These are phyloP conservation scores for Ispidina lecontei DNA, from an alignment of 2,797 vertebrate species.

Conservation along the genomic window DNA sequence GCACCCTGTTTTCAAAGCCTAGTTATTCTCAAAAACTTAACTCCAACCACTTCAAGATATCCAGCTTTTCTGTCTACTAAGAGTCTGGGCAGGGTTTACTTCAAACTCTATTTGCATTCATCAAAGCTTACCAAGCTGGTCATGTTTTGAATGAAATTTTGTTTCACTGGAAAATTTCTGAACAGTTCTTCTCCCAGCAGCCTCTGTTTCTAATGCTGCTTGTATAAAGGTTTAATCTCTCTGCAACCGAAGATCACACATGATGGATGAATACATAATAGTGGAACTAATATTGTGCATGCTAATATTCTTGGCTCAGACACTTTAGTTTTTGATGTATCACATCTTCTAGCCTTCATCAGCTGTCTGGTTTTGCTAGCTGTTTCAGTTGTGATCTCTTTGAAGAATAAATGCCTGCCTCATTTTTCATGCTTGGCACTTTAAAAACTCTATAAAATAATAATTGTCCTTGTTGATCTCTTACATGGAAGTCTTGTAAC, in stretches of 20 bases:
- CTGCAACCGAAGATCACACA: neutral
- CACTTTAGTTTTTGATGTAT: neutral
- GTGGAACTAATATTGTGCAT: neutral
- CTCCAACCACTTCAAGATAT: neutral
- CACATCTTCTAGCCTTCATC: neutral
- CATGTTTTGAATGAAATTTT: neutral
- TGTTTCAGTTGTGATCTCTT: neutral
- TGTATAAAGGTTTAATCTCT: neutral
- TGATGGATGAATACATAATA: slow-evolving; percentile 1
- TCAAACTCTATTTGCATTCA: neutral
- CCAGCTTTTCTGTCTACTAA: neutral
- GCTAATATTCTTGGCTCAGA: neutral
- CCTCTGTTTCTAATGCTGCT: neutral
- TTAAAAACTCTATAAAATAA: neutral
- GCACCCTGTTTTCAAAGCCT: neutral
- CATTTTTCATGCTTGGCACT: neutral
- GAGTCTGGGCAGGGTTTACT: neutral
- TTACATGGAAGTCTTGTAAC: neutral
- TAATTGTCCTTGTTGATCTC: neutral
- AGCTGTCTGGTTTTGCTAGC: neutral
- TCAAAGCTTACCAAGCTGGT: neutral
- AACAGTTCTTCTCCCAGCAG: neutral
- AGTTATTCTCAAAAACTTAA: neutral
- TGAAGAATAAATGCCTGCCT: neutral
- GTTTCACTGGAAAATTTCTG: neutral